phyloP scores from a whole-genome alignment of 2,797 vertebrate species.

The Paramormyrops hopkinsi region DNA sequence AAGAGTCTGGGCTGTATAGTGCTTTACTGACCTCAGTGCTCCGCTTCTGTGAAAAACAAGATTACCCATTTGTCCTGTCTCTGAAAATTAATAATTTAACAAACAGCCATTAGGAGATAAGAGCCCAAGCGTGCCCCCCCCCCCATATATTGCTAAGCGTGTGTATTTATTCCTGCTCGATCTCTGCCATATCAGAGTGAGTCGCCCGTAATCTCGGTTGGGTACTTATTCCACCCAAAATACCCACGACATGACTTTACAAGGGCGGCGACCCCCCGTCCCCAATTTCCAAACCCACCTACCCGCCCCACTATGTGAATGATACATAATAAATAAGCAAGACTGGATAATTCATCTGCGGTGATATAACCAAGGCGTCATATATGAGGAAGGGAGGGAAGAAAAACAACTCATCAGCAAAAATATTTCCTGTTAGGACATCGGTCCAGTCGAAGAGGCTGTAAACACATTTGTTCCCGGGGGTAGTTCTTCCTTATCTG shows the following conservation, averaged over 20 bases:
- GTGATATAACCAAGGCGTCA: not conserved
- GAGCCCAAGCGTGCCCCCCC: not conserved
- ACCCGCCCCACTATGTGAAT: not conserved
- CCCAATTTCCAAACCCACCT: not conserved
- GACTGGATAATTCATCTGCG: not conserved
- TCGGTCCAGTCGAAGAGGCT: not conserved
- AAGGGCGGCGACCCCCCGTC: not conserved
- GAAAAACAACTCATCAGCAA: not conserved
- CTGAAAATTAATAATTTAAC: constrained; percentile 12
- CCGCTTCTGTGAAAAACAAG: not conserved
- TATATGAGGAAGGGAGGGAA: not conserved
- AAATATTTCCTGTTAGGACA: not conserved
- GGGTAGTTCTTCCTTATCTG: constrained; percentile 13
- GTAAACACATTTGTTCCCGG: not conserved
- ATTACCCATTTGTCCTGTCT: constrained; percentile 5
- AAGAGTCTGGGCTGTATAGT: not conserved
- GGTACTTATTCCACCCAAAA: not conserved
- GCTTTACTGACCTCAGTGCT: not conserved
- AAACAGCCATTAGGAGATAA: constrained; percentile 7
- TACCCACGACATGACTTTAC: not conserved
- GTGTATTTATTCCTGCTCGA: not conserved
- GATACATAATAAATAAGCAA: not conserved
- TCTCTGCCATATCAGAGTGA: not conserved
- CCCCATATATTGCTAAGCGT: not conserved
- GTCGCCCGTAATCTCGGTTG: not conserved